These are phyloP conservation scores for Typhlichthys subterraneus DNA, from an alignment of 2,797 vertebrate species.

Conservation along the genomic window DNA sequence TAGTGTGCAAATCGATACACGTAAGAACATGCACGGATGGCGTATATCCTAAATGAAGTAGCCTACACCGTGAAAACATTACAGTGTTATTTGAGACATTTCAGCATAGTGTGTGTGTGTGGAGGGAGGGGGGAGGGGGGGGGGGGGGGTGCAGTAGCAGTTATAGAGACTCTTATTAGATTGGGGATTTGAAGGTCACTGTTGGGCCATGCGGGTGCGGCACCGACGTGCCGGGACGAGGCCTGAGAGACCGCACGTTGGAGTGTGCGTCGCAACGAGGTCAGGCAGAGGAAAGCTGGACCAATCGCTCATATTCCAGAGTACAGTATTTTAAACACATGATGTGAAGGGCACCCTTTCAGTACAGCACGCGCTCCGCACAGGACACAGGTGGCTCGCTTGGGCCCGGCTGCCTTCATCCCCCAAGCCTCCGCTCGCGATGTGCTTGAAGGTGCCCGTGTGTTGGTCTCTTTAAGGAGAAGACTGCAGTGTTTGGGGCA, in stretches of 20 bases:
- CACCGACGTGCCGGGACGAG: slow-evolving; percentile 26
- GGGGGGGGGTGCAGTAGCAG: too few relatives aligned
- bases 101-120: not conserved
- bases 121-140: not conserved
- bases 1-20: too few relatives aligned
- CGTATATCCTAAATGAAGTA: not conserved
- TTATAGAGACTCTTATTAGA: not conserved
- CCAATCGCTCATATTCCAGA: slow-evolving; percentile 40
- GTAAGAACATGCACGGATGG: not conserved
- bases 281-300: slow-evolving; percentile 35
- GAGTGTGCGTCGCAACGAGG: slow-evolving; percentile 25
- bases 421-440: slow-evolving; percentile 63
- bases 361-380: slow-evolving; percentile 27
- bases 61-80: not conserved
- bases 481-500: slow-evolving; percentile 11
- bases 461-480: slow-evolving; percentile 23
- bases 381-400: slow-evolving; percentile 47
- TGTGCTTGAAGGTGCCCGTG: slow-evolving; percentile 58
- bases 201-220: slow-evolving; percentile 1
- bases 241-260: slow-evolving; percentile 28
- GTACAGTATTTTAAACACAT: slow-evolving; percentile 64
- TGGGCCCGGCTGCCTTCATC: slow-evolving; percentile 34
- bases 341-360: slow-evolving; percentile 63
- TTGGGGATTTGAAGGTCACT: slow-evolving; percentile 13
- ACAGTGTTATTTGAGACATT: not conserved